Conservation (phyloP, 2,797 vertebrate genomes). For the Centropyge bicolor region DNA sequence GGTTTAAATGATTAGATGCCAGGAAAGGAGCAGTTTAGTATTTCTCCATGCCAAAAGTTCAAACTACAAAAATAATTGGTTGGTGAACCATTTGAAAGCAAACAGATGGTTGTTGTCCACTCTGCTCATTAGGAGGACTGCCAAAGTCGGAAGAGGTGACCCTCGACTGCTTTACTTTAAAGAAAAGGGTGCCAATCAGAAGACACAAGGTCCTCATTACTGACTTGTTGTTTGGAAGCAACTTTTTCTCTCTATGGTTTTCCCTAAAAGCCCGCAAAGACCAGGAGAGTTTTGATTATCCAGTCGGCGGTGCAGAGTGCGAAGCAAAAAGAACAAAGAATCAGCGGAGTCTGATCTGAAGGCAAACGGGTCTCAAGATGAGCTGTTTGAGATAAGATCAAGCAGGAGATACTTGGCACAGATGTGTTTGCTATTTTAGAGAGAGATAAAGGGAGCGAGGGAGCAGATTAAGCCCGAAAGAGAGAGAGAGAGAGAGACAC, state of each 20-base stretch:
- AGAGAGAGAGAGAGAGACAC: slow-evolving; percentile 22
- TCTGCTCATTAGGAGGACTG: slow-evolving; percentile 64
- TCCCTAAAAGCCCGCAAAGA: slow-evolving; percentile 39
- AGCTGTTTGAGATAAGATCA: slow-evolving; percentile 57
- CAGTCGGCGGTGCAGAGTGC: slow-evolving; percentile 33
- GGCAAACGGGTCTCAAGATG: slow-evolving; percentile 53
- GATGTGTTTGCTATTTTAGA: slow-evolving; percentile 45
- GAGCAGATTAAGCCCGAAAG: slow-evolving; percentile 18
- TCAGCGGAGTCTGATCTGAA: slow-evolving; percentile 50
- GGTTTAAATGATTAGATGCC: no score
- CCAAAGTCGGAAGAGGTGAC: slow-evolving; percentile 42
- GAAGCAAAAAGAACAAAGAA: slow-evolving; percentile 58
- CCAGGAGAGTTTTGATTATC: slow-evolving; percentile 53
- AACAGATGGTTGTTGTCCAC: slow-evolving; percentile 29
- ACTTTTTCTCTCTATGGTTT: slow-evolving; percentile 20
- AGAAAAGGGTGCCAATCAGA: slow-evolving; percentile 14
- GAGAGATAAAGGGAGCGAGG: slow-evolving; percentile 12
- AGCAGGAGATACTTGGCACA: slow-evolving; percentile 41
- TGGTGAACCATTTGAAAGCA: slow-evolving; percentile 40
- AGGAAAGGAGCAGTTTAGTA: neutral
- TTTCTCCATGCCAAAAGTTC: slow-evolving; percentile 9
- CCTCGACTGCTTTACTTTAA: slow-evolving; percentile 56
- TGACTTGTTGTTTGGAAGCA: slow-evolving; percentile 35
- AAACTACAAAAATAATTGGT: slow-evolving; percentile 57
- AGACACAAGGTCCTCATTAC: slow-evolving; percentile 64